Conservation (phyloP, 2,113 vertebrate species). For the Centropus bengalensis region DNA sequence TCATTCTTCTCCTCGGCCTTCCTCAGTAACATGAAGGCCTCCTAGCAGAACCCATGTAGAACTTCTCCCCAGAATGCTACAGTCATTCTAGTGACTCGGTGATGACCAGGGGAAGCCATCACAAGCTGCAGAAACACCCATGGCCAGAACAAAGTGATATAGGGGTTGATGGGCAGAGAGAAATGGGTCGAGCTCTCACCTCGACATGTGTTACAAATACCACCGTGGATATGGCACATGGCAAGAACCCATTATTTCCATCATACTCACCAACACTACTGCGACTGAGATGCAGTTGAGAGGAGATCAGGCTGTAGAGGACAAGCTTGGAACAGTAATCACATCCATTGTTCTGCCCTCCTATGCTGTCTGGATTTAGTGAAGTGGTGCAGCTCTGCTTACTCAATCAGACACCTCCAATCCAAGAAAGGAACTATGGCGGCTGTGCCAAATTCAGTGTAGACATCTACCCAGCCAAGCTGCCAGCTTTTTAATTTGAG, state of each 20-base stretch:
- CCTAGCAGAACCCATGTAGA: background rate
- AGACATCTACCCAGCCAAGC: background rate
- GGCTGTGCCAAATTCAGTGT: background rate
- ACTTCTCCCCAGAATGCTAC: background rate
- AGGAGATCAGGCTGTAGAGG: background rate
- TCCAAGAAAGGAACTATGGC: background rate
- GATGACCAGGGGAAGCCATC: background rate
- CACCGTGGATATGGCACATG: accelerated
- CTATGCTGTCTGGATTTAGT: background rate
- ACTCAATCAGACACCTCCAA: background rate
- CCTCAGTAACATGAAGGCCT: background rate
- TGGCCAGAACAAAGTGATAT: background rate
- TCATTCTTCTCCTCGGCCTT: background rate
- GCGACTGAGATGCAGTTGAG: background rate
- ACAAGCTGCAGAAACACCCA: accelerated
- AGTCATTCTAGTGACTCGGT: background rate
- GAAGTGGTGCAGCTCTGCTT: background rate
- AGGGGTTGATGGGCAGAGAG: background rate
- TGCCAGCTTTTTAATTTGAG: background rate
- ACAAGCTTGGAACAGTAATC: background rate
- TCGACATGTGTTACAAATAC: background rate
- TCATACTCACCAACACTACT: accelerated
- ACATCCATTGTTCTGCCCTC: background rate
- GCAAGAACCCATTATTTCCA: background rate
- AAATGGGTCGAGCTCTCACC: background rate